A percentile compares a stretch with the other conserved stretches of the same genome.
phyloP scores from a whole-genome alignment of 2,888 invertebrate species.

The Cataglyphis cursor region DNA sequence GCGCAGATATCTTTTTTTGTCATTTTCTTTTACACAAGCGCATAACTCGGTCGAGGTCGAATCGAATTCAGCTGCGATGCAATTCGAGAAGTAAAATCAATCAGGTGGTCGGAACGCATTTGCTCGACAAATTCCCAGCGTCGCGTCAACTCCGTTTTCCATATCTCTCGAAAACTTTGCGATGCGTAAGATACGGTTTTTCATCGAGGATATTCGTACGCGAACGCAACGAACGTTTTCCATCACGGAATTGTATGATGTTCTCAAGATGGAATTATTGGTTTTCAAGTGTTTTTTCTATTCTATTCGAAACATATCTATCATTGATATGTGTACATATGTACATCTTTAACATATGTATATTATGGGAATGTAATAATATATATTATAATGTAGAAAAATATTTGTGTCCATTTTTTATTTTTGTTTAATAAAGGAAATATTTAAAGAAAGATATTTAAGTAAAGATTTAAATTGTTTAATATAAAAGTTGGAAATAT shows the following conservation, averaged over 20 bases:
- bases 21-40: constrained; percentile 30
- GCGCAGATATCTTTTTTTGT: neutral
- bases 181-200: constrained; percentile 23
- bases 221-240: constrained; percentile 32
- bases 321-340: neutral
- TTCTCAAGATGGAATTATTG: neutral
- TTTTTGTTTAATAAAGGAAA: neutral
- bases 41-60: constrained; percentile 51
- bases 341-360: neutral
- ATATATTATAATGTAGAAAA: neutral
- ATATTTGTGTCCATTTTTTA: neutral
- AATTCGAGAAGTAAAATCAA: constrained; percentile 52
- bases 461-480: neutral
- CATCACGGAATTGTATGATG: constrained; percentile 1
- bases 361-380: constrained; percentile 9
- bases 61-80: constrained; percentile 36
- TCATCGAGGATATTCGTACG: constrained; percentile 33
- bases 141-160: constrained; percentile 30
- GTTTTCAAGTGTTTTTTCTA: constrained; percentile 27
- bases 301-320: neutral
- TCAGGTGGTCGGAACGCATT: constrained; percentile 40
- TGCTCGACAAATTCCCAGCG: constrained; percentile 31
- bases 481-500: neutral
- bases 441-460: neutral
- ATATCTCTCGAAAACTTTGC: constrained; percentile 31